phyloP scores from a whole-genome alignment of 2,113 vertebrate genomes.

The Hyaena hyaena region DNA sequence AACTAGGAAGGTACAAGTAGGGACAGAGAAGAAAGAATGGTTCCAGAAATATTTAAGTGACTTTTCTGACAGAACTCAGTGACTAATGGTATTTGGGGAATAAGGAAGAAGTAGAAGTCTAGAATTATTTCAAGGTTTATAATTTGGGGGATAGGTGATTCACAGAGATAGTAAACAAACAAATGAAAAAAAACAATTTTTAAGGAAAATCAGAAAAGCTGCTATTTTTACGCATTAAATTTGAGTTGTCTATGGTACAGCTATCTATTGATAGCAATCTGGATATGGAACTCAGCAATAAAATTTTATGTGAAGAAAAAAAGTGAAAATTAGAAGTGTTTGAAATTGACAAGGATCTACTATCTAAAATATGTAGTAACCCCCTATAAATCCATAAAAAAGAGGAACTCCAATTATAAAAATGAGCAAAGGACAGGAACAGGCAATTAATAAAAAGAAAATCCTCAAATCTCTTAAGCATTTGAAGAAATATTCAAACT shows the following conservation, averaged over 20 bases:
- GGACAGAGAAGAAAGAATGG: not conserved
- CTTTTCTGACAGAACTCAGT: not conserved
- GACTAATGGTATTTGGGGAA: not conserved
- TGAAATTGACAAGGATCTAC: not conserved
- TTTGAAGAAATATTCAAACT: not conserved
- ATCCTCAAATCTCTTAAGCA: not conserved
- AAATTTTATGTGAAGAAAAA: not conserved
- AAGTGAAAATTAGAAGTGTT: constrained; percentile 13
- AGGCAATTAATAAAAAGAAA: not conserved
- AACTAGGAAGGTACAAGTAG: not conserved
- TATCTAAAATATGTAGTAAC: not conserved
- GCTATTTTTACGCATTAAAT: not conserved
- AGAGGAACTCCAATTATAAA: not conserved
- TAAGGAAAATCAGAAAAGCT: not conserved
- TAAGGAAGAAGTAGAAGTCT: not conserved
- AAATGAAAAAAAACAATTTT: not conserved
- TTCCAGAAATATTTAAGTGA: not conserved
- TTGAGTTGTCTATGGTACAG: not conserved
- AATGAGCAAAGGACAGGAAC: not conserved
- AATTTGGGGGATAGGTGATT: not conserved
- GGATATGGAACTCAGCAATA: not conserved
- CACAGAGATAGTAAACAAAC: not conserved
- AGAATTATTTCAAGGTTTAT: not conserved
- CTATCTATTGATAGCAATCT: not conserved
- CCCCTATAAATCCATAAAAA: not conserved